Evolutionary conservation across 2,113 vertebrate species (phyloP), one percentile per base, ranked within the genome.

Genomic region (Pelvicachromis taeniatus): DNA sequence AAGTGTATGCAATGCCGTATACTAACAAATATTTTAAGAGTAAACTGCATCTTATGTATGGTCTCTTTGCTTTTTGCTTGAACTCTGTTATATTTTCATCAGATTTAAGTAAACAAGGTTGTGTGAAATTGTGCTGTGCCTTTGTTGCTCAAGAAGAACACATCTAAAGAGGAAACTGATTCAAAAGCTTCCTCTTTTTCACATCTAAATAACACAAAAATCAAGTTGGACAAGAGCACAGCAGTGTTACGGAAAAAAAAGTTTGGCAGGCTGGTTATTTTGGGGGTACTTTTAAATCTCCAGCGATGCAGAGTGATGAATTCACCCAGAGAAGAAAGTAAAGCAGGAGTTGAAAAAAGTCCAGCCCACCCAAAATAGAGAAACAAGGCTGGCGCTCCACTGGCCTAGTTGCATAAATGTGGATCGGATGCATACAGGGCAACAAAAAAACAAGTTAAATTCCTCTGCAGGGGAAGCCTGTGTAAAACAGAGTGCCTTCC

Each of bases 351-450:
- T 78, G 29, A 78, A 77, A 50, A 80, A 80, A 89, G 45, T 58
- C 56, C 42, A 38, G 21, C 50, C 21, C 23, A 84, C 77, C 84
- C 78, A 78, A 92, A 92, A 91, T 85, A 91, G 81, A 89, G 61
- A 50, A 58, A 29, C 42, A 77, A 84, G 52, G 58, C 81, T 78
- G 7, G 45, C 9, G 68, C 80, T 58, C 81, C 68, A 68, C 77
- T 94, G 91, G 45, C 90, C 89, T 78, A 92, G 59, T 85, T 94
- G 52, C 81, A 90, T 85, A 75, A 89, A 88, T 78, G 50, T 68
- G 45, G 75, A 79, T 78, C 3, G 50, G 58, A 88, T 82, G 14
- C 79, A 77, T 17, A 59, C 77, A 80, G 82, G 48, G 31, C 50
- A 54, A 42, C 53, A 78, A 35, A 40, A 40, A 75, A 61, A 63